Conservation (phyloP, 1,140 invertebrate species). For the Zaprionus gabonicus region DNA sequence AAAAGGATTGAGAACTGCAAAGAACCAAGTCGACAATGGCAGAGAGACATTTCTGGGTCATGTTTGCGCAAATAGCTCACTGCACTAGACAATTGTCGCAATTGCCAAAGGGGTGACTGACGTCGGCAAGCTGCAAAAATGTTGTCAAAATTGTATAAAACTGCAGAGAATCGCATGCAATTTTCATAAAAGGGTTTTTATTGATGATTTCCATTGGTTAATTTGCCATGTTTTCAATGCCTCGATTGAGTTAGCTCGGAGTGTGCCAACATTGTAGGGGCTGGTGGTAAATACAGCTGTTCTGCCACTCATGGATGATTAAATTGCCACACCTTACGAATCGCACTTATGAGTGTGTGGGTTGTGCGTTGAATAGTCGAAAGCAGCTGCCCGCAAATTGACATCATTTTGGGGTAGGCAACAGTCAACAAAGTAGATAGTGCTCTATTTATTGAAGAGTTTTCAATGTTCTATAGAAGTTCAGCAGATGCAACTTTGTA, state of each 20-base stretch:
- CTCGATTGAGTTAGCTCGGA: slow-evolving; percentile 43
- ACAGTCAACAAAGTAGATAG: background rate
- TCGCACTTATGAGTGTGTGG: background rate
- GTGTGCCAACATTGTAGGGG: slow-evolving; percentile 50
- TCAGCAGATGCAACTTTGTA: background rate
- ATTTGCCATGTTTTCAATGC: slow-evolving; percentile 32
- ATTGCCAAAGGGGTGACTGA: slow-evolving; percentile 1
- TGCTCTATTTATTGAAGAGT: background rate
- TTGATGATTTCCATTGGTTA: slow-evolving; percentile 24
- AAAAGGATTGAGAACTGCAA: slow-evolving; percentile 44
- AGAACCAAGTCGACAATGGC: slow-evolving; percentile 20
- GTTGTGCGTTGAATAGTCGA: background rate
- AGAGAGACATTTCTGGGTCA: slow-evolving; percentile 56
- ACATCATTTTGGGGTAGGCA: background rate
- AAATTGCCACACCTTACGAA: slow-evolving; percentile 16
- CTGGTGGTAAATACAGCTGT: slow-evolving; percentile 60
- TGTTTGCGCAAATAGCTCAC: slow-evolving; percentile 66
- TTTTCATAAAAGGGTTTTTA: slow-evolving; percentile 28
- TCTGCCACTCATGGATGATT: slow-evolving; percentile 23
- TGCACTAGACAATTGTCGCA: slow-evolving; percentile 48
- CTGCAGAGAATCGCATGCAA: slow-evolving; percentile 32
- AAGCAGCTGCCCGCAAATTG: slow-evolving; percentile 24
- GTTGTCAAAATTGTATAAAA: slow-evolving; percentile 57
- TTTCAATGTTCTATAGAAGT: background rate
- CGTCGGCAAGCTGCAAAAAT: slow-evolving; percentile 68